Evolutionary conservation across 2,113 vertebrate species (phyloP).

Genomic region (Acinonyx jubatus): DNA sequence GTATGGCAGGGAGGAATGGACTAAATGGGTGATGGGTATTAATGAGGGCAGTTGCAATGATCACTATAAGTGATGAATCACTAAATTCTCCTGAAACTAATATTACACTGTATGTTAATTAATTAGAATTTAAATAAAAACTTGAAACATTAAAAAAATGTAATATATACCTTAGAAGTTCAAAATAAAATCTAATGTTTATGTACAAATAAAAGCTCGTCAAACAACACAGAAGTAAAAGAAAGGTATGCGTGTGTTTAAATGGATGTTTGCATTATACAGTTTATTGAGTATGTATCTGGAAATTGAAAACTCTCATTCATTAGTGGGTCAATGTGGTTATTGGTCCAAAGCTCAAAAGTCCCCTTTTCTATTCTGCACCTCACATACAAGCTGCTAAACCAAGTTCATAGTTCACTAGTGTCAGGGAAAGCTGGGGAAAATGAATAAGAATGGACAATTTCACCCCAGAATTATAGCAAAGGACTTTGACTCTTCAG

Average conservation of each 20-base stretch:
- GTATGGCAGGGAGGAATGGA: not conserved
- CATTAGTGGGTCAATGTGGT: not conserved
- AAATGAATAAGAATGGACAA: not conserved
- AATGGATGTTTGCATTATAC: not conserved
- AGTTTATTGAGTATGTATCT: not conserved
- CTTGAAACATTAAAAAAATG: not conserved
- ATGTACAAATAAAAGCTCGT: not conserved
- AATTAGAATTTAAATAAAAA: not conserved
- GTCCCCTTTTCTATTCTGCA: not conserved
- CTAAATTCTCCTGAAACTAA: not conserved
- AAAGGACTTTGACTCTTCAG: not conserved
- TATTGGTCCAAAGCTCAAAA: not conserved
- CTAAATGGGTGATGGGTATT: not conserved
- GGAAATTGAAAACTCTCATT: not conserved
- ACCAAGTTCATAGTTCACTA: not conserved
- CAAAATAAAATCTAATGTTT: conserved; percentile 1
- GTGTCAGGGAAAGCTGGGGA: not conserved
- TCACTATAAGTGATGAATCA: not conserved
- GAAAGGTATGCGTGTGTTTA: not conserved
- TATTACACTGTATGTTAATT: not conserved
- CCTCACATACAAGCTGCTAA: not conserved
- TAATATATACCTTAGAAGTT: not conserved
- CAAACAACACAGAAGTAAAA: not conserved
- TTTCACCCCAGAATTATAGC: not conserved
- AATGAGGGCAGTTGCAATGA: not conserved